Evolutionary conservation across 2,888 invertebrate species (phyloP).

Genomic region (Apodemia duryi): DNA sequence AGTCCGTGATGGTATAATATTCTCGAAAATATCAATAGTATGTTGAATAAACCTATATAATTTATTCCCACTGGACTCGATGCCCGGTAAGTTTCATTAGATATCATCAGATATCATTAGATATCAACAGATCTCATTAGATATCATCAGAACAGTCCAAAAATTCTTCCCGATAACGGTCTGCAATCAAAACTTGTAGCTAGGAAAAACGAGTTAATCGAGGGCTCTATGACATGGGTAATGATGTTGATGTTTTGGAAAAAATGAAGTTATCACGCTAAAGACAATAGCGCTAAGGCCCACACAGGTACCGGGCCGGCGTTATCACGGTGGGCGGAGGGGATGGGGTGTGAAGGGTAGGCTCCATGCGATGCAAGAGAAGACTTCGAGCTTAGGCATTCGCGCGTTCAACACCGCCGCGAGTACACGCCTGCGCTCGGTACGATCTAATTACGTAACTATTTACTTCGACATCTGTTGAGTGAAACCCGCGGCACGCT

Average conservation of each 20-base stretch:
- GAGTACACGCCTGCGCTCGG: slow-evolving; percentile 54
- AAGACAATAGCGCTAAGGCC: slow-evolving; percentile 38
- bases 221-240: slow-evolving; percentile 21
- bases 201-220: not conserved
- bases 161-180: too few species aligned
- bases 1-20: too few species aligned
- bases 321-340: slow-evolving; percentile 37
- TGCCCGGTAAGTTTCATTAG: too few species aligned
- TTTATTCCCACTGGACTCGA: too few species aligned
- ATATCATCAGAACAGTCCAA: too few species aligned
- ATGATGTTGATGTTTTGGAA: slow-evolving; percentile 19
- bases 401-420: slow-evolving; percentile 63
- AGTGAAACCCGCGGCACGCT: slow-evolving; percentile 65
- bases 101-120: too few species aligned
- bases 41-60: too few species aligned
- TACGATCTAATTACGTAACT: slow-evolving; percentile 63
- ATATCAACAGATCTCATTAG: too few species aligned
- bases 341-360: slow-evolving; percentile 34
- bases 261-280: slow-evolving; percentile 26
- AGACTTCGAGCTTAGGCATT: slow-evolving; percentile 48
- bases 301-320: slow-evolving; percentile 35
- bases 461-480: slow-evolving; percentile 67
- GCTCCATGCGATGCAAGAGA: slow-evolving; percentile 41
- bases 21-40: too few species aligned
- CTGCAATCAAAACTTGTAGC: not conserved